Evolutionary conservation across 1,140 invertebrate genomes (phyloP).

Genomic region (Rhynchophorus ferrugineus): DNA sequence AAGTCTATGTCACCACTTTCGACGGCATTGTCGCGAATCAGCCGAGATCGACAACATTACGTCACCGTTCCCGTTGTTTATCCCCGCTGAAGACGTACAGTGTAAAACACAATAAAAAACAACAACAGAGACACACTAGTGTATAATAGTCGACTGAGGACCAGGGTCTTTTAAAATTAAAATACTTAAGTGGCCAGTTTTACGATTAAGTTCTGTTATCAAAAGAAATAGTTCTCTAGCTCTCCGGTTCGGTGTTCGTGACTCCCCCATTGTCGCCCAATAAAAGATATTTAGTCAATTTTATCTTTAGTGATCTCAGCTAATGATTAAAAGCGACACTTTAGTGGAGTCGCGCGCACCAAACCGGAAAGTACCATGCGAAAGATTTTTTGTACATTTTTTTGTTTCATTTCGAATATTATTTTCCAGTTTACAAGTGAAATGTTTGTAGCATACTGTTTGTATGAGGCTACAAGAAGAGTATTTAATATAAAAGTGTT

Average conservation of each 20-base stretch:
- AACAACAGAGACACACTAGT: slow-evolving; percentile 14
- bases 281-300: too few species aligned
- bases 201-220: background rate
- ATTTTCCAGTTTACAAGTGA: slow-evolving; percentile 36
- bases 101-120: background rate
- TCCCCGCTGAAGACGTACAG: too few species aligned
- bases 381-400: slow-evolving; percentile 19
- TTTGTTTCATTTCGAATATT: slow-evolving; percentile 39
- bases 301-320: background rate
- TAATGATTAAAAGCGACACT: background rate
- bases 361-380: background rate
- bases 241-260: too few species aligned
- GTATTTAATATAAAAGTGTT: slow-evolving; percentile 35
- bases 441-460: slow-evolving; percentile 36
- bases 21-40: too few species aligned
- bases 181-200: slow-evolving; percentile 15
- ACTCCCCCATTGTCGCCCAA: too few species aligned
- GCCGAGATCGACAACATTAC: too few species aligned
- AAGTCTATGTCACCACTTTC: slow-evolving; percentile 16
- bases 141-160: slow-evolving; percentile 19
- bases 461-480: slow-evolving; percentile 33
- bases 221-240: too few species aligned
- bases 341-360: too few species aligned
- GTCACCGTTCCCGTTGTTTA: too few species aligned
- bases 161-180: slow-evolving; percentile 17